These are phyloP conservation scores for Tragelaphus buxtoni DNA, from an alignment of 2,113 vertebrate species.

Conservation along the genomic window DNA sequence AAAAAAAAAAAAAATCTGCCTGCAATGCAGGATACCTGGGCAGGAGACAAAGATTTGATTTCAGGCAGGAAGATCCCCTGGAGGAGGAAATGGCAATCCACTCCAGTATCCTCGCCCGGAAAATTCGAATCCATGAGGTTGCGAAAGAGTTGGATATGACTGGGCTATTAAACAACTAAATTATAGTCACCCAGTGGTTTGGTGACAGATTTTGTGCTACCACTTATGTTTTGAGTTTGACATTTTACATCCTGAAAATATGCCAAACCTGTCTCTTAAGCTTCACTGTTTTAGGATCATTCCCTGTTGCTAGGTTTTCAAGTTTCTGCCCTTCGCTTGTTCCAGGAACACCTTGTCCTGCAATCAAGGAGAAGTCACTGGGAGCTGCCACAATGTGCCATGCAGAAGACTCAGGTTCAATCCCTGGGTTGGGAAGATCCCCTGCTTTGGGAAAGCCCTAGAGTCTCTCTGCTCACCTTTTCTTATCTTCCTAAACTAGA, in stretches of 20 bases:
- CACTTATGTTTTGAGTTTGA: not conserved
- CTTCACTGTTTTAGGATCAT: not conserved
- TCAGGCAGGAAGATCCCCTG: not conserved
- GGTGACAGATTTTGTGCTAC: not conserved
- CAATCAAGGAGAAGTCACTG: not conserved
- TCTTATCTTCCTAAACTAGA: constrained; percentile 4
- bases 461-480: not conserved
- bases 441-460: not conserved
- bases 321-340: not conserved
- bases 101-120: not conserved
- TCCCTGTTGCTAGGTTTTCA: not conserved
- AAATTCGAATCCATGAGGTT: not conserved
- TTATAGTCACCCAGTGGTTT: not conserved
- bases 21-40: not conserved
- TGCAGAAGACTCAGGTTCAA: not conserved
- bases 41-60: not conserved
- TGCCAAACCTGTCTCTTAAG: not conserved
- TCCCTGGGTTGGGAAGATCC: not conserved
- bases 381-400: not conserved
- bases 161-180: not conserved
- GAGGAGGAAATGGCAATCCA: not conserved
- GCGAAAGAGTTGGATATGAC: not conserved
- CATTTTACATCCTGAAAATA: not conserved
- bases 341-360: not conserved
- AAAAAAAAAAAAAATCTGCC: not conserved